Evolutionary conservation across 2,888 invertebrate genomes (phyloP), one percentile per base, ranked within the genome.

Genomic region (Harmothoe impar): DNA sequence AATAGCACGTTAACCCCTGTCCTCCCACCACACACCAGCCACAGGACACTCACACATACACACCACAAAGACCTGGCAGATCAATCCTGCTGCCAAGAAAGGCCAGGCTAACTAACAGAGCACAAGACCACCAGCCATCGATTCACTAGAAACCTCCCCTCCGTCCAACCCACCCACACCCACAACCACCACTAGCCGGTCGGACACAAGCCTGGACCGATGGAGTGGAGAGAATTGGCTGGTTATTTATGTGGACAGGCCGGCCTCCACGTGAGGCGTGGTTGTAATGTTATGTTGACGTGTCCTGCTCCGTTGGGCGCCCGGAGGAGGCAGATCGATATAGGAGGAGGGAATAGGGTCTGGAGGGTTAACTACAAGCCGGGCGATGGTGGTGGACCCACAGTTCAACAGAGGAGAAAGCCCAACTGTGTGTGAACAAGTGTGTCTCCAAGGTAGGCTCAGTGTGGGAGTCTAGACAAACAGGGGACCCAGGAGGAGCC

Each of bases 221-320:
- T 43, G 23, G 15, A 62, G 62, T n/a, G n/a, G 62, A 62, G 62
- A n/a, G 20, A n/a, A 62, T 62, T 62, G n/a, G n/a, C 62, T n/a
- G n/a, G 62, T n/a, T 62, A 62, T 62, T n/a, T 62, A 62, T 62
- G 62, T 62, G 62, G 20, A n/a, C 62, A 62, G 20, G 62, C n/a
- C 62, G 20, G 20, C 43, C 23, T 62, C n/a, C 62, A 62, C 62
- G 62, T 62, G 62, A 62, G 20, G n/a, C 20, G 62, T 62, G 62
- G 62, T 62, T 62, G 62, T n/a, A 20, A 62, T 62, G 62, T 62
- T n/a, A 62, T 62, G 62, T n/a, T 62, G 62, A 62, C 62, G 62
- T 62, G 62, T n/a, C 20, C 62, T 43, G 23, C 20, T 62, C 62
- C 62, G n/a, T 62, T 62, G 62, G 62, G n/a, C 62, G 62, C 62